Evolutionary conservation across 2,797 vertebrate species (phyloP).

Genomic region (Lycodopsis pacificus): DNA sequence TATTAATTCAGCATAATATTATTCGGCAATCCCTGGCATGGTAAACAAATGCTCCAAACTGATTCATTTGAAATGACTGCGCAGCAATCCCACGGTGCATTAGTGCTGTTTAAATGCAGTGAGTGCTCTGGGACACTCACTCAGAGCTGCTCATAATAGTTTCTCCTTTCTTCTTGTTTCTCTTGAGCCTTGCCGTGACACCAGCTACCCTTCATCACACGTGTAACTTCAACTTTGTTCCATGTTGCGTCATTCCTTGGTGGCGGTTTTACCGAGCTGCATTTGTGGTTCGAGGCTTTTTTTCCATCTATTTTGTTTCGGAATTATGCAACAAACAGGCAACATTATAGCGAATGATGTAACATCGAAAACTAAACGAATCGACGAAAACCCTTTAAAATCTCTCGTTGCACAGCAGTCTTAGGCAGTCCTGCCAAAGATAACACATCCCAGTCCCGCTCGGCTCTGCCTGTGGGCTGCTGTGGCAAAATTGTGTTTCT

Average conservation of each 20-base stretch:
- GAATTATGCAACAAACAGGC: conserved; percentile 63
- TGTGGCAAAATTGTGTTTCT: conserved; percentile 58
- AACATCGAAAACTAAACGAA: conserved; percentile 38
- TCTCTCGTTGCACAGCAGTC: conserved; percentile 33
- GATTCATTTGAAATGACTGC: conserved; percentile 72
- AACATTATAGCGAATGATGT: conserved; percentile 42
- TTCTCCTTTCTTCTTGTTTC: conserved; percentile 46
- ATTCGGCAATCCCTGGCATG: conserved; percentile 63
- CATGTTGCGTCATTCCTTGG: conserved; percentile 63
- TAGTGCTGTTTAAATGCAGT: conserved; percentile 67
- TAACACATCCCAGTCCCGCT: conserved; percentile 40
- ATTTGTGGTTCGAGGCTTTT: conserved; percentile 28
- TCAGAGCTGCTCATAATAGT: conserved; percentile 43
- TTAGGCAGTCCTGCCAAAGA: conserved; percentile 38
- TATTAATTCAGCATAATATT: conserved; percentile 77
- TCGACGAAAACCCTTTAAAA: conserved; percentile 34
- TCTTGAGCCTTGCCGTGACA: conserved; percentile 39
- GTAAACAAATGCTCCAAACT: conserved; percentile 74
- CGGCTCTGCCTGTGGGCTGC: conserved; percentile 46
- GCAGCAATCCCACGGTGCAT: conserved; percentile 72
- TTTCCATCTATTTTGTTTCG: conserved; percentile 41
- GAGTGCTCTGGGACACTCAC: conserved; percentile 44
- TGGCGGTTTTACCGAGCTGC: conserved; percentile 34
- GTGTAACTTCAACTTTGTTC: conserved; percentile 51
- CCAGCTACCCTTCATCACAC: conserved; percentile 21